Evolutionary conservation across 2,113 vertebrate species (phyloP).

Genomic region (Tapirus terrestris): DNA sequence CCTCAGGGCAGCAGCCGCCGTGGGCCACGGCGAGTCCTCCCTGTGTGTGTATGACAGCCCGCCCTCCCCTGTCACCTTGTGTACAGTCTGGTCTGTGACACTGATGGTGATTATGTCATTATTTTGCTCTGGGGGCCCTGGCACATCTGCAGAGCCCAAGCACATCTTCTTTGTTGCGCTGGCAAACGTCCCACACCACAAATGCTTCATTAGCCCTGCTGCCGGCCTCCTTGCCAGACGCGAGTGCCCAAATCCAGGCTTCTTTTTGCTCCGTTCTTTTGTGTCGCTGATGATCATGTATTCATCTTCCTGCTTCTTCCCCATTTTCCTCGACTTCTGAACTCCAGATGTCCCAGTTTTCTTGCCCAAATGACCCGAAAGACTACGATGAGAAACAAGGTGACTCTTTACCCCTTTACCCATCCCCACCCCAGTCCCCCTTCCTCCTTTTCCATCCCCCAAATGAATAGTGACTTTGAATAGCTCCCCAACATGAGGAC

Average conservation of each 20-base stretch:
- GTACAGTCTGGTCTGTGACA: constrained; percentile 97
- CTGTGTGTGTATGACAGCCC: constrained; percentile 84
- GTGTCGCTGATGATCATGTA: constrained; percentile 89
- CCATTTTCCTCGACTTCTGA: constrained; percentile 87
- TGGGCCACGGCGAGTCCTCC: constrained; percentile 80
- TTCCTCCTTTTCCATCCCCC: constrained; percentile 36
- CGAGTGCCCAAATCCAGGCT: constrained; percentile 92
- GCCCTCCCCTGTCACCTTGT: constrained; percentile 96
- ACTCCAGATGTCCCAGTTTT: constrained; percentile 89
- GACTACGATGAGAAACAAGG: constrained; percentile 80
- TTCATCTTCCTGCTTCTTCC: constrained; percentile 90
- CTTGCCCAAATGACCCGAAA: constrained; percentile 79
- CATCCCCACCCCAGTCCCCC: constrained; percentile 55
- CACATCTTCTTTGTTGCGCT: constrained; percentile 92
- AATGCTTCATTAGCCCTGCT: constrained; percentile 94
- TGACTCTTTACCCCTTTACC: constrained; percentile 84
- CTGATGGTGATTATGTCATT: constrained; percentile 99
- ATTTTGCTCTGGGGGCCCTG: constrained; percentile 95
- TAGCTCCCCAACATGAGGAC: neutral
- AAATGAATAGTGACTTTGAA: neutral
- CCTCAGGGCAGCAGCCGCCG: constrained; percentile 61
- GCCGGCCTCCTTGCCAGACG: constrained; percentile 93
- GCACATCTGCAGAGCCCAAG: constrained; percentile 95
- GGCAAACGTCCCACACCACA: constrained; percentile 90
- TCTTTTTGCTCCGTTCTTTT: constrained; percentile 89